Evolutionary conservation across 2,888 invertebrate species (phyloP).

Genomic region (Tineola bisselliella): DNA sequence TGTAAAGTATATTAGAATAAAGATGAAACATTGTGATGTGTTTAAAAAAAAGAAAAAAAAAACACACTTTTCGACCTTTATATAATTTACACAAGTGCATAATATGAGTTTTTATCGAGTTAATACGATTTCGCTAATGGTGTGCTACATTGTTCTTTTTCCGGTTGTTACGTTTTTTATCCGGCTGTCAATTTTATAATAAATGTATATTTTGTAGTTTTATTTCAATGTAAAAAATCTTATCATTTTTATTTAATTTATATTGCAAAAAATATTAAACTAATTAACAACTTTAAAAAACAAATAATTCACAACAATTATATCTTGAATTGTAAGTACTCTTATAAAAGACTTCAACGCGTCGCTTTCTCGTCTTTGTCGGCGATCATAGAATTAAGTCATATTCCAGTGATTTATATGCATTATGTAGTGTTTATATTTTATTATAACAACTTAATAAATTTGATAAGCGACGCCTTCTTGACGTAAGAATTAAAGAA

Average conservation of each 20-base stretch:
- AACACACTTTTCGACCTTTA: slow-evolving; percentile 18
- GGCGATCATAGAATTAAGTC: background rate
- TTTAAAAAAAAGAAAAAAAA: background rate
- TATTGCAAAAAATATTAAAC: no score
- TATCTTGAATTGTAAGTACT: no score
- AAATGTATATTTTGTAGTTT: background rate
- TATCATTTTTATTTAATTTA: no score
- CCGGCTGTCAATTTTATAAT: background rate
- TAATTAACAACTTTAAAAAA: no score
- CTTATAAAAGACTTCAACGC: background rate
- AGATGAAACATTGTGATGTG: background rate
- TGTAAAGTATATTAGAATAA: no score
- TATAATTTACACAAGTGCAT: slow-evolving; percentile 48
- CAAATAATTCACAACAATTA: no score
- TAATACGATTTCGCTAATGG: slow-evolving; percentile 41
- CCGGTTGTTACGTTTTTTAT: slow-evolving; percentile 7
- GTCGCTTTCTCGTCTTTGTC: background rate
- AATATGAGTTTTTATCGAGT: slow-evolving; percentile 44
- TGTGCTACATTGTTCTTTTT: slow-evolving; percentile 6
- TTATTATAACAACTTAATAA: background rate
- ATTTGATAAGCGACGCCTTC: background rate
- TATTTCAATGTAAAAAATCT: no score
- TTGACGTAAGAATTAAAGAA: background rate
- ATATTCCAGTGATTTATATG: background rate
- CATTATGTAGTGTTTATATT: background rate